Evolutionary conservation across 2,113 vertebrate genomes (phyloP).

Genomic region (Paraplagusia blochii): DNA sequence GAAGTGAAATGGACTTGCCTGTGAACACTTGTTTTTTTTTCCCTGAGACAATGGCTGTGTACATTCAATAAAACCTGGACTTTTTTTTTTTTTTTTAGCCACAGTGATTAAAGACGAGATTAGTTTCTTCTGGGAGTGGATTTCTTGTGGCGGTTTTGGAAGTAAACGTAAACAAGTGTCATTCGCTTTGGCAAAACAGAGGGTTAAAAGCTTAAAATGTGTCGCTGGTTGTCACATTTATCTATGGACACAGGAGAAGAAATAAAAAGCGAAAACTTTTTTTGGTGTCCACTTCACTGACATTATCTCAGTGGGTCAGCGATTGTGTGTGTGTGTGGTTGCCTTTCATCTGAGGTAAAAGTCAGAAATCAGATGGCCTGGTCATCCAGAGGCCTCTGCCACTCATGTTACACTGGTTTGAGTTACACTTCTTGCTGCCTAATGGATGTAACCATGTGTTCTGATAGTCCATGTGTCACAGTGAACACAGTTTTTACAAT

Average conservation of each 20-base stretch:
- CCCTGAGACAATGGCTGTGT: conserved; percentile 31
- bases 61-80: conserved; percentile 28
- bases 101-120: too few relatives aligned
- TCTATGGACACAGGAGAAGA: conserved; percentile 2
- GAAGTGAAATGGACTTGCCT: conserved; percentile 61
- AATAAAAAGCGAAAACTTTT: neutral
- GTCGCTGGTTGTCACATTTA: conserved; percentile 29
- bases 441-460: conserved; percentile 60
- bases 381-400: conserved; percentile 43
- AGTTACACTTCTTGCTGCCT: conserved; percentile 51
- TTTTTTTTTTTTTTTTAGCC: too few relatives aligned
- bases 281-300: neutral
- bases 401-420: conserved; percentile 63
- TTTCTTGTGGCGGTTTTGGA: too few relatives aligned
- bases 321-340: conserved; percentile 5
- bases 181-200: conserved; percentile 37
- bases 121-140: conserved; percentile 14
- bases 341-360: conserved; percentile 40
- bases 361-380: conserved; percentile 46
- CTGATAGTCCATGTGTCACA: conserved; percentile 24
- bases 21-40: conserved; percentile 50
- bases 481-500: conserved; percentile 12
- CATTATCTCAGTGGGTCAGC: conserved; percentile 2
- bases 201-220: conserved; percentile 9
- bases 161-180: too few relatives aligned